Conservation (phyloP, 2,113 vertebrate species). For the Notechis scutatus region DNA sequence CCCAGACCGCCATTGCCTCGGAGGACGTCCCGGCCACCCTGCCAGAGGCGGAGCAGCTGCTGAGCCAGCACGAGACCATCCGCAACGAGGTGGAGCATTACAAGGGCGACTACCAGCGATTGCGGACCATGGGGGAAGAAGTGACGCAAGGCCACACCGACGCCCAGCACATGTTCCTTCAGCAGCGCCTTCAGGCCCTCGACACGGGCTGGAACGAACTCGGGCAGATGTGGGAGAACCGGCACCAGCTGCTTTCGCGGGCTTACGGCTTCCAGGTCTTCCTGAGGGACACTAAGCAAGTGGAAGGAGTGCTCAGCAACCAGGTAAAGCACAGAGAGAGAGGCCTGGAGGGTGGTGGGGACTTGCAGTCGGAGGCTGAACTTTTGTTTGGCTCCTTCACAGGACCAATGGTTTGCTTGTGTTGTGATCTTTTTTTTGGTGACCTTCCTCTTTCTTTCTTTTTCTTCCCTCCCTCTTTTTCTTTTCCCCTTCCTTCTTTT, state of each 20-base stretch:
- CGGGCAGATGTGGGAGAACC: conserved; percentile 90
- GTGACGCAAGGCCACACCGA: conserved; percentile 87
- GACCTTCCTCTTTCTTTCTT: not conserved
- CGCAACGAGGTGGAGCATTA: conserved; percentile 92
- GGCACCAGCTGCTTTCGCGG: conserved; percentile 84
- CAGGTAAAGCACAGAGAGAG: conserved; percentile 73
- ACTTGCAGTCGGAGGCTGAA: not conserved
- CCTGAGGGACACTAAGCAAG: conserved; percentile 88
- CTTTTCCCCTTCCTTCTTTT: not conserved
- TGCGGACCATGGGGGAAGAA: conserved; percentile 83
- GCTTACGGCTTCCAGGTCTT: conserved; percentile 89
- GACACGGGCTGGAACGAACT: conserved; percentile 92
- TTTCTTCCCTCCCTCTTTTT: not conserved
- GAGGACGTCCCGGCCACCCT: conserved; percentile 87
- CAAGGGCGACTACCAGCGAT: conserved; percentile 82
- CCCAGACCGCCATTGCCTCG: conserved; percentile 86
- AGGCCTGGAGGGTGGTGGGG: not conserved
- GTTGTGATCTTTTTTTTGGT: not conserved
- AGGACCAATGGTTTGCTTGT: not conserved
- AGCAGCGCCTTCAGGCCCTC: conserved; percentile 86
- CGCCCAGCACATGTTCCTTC: conserved; percentile 85
- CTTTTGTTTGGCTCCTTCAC: not conserved
- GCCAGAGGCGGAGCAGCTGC: conserved; percentile 81
- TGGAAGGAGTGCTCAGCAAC: conserved; percentile 87
- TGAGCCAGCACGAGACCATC: conserved; percentile 85